Evolutionary conservation across 2,797 vertebrate species (phyloP).

Genomic region (Chelon auratus): DNA sequence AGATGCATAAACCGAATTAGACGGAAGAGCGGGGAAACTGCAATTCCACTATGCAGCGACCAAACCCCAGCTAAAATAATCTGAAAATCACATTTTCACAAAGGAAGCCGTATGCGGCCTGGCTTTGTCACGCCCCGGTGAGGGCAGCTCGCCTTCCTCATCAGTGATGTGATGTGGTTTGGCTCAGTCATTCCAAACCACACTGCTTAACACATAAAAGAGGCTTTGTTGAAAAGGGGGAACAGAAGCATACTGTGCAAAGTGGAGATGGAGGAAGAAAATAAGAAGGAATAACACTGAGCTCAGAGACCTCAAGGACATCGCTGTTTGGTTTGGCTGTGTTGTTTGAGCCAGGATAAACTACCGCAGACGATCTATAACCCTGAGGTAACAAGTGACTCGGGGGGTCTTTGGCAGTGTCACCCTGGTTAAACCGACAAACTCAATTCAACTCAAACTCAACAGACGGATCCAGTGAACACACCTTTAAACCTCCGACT

Average conservation of each 20-base stretch:
- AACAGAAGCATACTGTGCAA: conserved; percentile 41
- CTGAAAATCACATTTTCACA: background rate
- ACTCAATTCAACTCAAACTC: conserved; percentile 24
- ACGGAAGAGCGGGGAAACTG: conserved; percentile 21
- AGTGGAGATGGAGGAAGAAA: conserved; percentile 34
- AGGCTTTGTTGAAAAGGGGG: conserved; percentile 50
- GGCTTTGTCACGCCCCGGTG: background rate
- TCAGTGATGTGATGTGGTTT: conserved; percentile 60
- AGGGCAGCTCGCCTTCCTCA: conserved; percentile 41
- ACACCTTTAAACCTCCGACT: conserved; percentile 15
- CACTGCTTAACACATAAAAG: conserved; percentile 55
- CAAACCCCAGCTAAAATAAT: conserved; percentile 30
- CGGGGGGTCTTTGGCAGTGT: conserved; percentile 24
- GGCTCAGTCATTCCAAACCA: conserved; percentile 53
- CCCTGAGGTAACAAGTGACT: conserved; percentile 49
- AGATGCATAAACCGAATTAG: conserved; percentile 40
- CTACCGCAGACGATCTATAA: conserved; percentile 28
- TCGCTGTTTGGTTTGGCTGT: conserved; percentile 73
- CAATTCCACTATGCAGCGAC: background rate
- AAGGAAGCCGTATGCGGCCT: too few relatives aligned
- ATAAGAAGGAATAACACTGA: conserved; percentile 52
- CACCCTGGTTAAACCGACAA: conserved; percentile 36
- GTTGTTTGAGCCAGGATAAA: conserved; percentile 33
- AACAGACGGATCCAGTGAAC: conserved; percentile 36
- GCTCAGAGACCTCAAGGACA: conserved; percentile 38